A percentile compares a stretch with the other conserved stretches of the same genome.
These are phyloP conservation scores for Ctenoplectra terminalis DNA, from an alignment of 1,140 invertebrate genomes.

Conservation along the genomic window DNA sequence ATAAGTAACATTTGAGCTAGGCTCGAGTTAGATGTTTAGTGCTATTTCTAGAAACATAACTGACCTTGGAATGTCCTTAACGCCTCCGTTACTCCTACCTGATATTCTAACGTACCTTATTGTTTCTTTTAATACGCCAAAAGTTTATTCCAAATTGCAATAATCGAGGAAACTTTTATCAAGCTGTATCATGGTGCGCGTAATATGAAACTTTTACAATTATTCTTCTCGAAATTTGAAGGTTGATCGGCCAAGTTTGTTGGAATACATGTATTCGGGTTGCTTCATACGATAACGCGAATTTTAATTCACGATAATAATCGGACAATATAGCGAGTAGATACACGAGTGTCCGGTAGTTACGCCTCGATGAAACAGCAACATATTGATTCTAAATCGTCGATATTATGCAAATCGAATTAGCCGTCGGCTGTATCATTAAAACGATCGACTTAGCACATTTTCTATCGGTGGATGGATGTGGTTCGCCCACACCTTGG, in stretches of 20 bases:
- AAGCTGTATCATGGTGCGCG: too few species aligned
- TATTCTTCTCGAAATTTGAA: not conserved
- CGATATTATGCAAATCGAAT: slow-evolving; percentile 38
- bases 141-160: not conserved
- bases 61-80: not conserved
- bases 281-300: too few species aligned
- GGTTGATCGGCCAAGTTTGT: not conserved
- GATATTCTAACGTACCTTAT: not conserved
- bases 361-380: slow-evolving; percentile 6
- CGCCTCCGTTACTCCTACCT: not conserved
- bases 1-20: not conserved
- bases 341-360: not conserved
- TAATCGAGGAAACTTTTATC: not conserved
- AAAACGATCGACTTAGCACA: slow-evolving; percentile 23
- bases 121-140: too few species aligned
- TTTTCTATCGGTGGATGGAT: slow-evolving; percentile 21
- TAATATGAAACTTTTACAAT: too few species aligned
- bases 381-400: slow-evolving; percentile 5
- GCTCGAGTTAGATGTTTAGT: not conserved
- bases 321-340: not conserved
- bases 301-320: not conserved
- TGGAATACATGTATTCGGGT: too few species aligned
- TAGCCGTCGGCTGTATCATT: slow-evolving; percentile 5
- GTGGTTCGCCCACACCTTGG: not conserved
- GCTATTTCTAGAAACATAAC: not conserved